These are phyloP conservation scores for Erynnis tages DNA, from an alignment of 2,888 invertebrate species.

Conservation along the genomic window DNA sequence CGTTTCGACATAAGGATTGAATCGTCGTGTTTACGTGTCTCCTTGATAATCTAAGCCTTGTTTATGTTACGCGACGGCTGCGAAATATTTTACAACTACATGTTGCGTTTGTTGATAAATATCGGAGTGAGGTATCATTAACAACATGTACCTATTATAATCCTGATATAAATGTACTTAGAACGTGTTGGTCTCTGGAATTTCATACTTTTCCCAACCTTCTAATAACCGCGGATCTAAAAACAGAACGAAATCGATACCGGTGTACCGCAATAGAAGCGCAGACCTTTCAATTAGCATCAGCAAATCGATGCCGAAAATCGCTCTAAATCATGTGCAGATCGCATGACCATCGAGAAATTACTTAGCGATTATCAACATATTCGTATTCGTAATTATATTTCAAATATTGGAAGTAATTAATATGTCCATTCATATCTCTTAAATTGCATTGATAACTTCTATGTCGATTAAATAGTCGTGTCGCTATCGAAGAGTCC, in stretches of 20 bases:
- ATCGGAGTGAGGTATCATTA: constrained; percentile 2
- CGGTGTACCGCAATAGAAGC: constrained; percentile 20
- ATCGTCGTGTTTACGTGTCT: constrained; percentile 20
- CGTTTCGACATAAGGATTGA: constrained; percentile 41
- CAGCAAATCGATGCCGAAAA: constrained; percentile 9
- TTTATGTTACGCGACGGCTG: constrained; percentile 5
- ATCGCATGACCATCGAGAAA: constrained; percentile 11
- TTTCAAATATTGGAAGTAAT: constrained; percentile 33
- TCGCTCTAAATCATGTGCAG: constrained; percentile 10
- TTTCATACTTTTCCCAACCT: not conserved
- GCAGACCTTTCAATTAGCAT: constrained; percentile 13
- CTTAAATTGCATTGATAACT: constrained; percentile 33
- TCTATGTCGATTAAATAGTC: constrained; percentile 46
- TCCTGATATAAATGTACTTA: not conserved
- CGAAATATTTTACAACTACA: constrained; percentile 2
- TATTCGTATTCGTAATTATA: constrained; percentile 26
- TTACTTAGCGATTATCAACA: constrained; percentile 16
- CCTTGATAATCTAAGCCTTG: constrained; percentile 10
- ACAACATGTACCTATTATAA: no score
- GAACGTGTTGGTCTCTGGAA: not conserved
- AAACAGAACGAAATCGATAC: constrained; percentile 9
- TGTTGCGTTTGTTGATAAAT: constrained; percentile 12
- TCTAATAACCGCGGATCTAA: not conserved
- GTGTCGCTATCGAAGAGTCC: constrained; percentile 65
- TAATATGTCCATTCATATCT: constrained; percentile 60